Percentiles rank a stretch among this genome's conserved stretches.
These are phyloP conservation scores for Sussaba pulchella DNA, from an alignment of 2,888 invertebrate species.

Conservation along the genomic window DNA sequence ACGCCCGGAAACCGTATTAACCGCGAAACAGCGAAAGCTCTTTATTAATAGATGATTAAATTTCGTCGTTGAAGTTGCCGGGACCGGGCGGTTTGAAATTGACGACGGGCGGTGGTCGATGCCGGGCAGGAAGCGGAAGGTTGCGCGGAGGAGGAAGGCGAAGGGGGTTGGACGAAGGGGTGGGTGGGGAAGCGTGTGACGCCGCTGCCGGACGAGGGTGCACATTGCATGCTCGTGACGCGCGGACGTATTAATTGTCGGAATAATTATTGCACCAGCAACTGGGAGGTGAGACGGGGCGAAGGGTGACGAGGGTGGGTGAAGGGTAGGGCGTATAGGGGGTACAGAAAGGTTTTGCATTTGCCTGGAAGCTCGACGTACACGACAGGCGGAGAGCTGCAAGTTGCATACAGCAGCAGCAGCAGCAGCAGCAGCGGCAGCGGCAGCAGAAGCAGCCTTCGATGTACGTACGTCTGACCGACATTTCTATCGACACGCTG, in stretches of 20 bases:
- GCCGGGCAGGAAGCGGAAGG: constrained; percentile 1
- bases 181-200: no score
- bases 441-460: constrained; percentile 43
- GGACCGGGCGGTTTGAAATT: constrained; percentile 8
- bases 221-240: constrained; percentile 44
- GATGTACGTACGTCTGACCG: constrained; percentile 66
- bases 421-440: background rate
- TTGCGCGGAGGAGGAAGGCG: background rate
- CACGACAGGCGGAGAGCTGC: constrained; percentile 40
- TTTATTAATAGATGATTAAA: constrained; percentile 48
- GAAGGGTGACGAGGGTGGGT: constrained; percentile 13
- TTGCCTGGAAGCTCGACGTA: constrained; percentile 58
- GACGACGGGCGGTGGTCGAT: constrained; percentile 28
- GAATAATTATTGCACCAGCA: constrained; percentile 62
- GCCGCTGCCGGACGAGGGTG: constrained; percentile 6
- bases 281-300: constrained; percentile 16
- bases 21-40: constrained; percentile 3
- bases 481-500: constrained; percentile 63
- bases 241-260: constrained; percentile 63
- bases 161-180: background rate
- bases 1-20: constrained; percentile 4
- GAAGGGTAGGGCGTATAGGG: background rate
- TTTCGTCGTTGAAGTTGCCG: constrained; percentile 31
- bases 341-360: constrained; percentile 40
- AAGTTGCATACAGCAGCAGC: background rate